Base-by-base conservation (phyloP, 2,888 invertebrate genomes). In the Achlya flavicornis region DNA sequence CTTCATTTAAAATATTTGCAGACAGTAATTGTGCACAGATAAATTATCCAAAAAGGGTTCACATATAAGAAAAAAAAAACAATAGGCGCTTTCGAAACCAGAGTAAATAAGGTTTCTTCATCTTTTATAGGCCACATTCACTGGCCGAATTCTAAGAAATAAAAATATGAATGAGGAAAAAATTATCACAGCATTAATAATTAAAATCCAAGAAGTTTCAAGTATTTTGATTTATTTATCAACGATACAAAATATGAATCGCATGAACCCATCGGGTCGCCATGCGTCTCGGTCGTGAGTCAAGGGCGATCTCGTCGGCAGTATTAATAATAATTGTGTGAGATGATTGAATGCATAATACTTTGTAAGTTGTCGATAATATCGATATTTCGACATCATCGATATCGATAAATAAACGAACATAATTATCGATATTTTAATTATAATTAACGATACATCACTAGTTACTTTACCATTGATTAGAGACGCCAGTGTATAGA, bases 311-410 rank as follows among this genome's bases (percentile, higher is more conserved):
- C 80, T 82, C 79, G 84, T 82, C 82, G 90, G 88, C 91, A 93
- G 92, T 92, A 92, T 93, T 93, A 92, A 77, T 77, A 65, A 66
- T 68, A 75, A 74, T 77, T 80, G 84, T 88, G 86, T 85, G 85
- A 79, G 75, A 78, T 74, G 81, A 80, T 85, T 87, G 86, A 84
- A 81, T 86, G 89, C 84, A 84, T 86, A 85, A 85, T 83, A 80
- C 64, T 70, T 81, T 78, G 73, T 64, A 71, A 76, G 67, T 74
- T 71, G 53, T 19, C 53, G 53, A 68, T 67, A 65, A 46, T n/a
- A 46, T 46, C 46, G 46, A 46, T n/a, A 46, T 43, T 14, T 70
- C 72, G 71, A 46, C 67, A 64, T 66, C 64, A 69, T 63, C 64
- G 67, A 70, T 67, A 71, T 74, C 65, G 73, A 73, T 71, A 76